phyloP scores from a whole-genome alignment of 2,888 invertebrate genomes.

The Embidobia sp. region DNA sequence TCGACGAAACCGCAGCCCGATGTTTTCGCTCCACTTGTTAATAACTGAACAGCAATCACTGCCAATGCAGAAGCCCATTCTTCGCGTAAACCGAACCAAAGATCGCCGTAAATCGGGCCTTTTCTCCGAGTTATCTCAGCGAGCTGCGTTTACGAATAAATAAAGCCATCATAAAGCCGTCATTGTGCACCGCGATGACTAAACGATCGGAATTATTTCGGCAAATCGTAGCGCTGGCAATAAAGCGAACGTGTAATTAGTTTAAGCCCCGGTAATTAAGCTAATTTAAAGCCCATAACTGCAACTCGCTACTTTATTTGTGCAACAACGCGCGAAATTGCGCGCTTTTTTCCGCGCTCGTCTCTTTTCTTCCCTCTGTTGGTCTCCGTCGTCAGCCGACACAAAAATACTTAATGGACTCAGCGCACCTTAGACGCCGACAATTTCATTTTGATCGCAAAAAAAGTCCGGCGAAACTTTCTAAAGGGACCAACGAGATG shows the following conservation, averaged over 20 bases:
- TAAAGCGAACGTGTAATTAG: constrained; percentile 63
- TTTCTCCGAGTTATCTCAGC: too few relatives aligned
- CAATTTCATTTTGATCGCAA: constrained; percentile 39
- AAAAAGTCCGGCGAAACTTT: constrained; percentile 24
- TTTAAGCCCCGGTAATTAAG: constrained; percentile 62
- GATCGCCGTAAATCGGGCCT: constrained; percentile 24
- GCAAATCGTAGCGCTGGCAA: constrained; percentile 8
- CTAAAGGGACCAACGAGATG: too few relatives aligned
- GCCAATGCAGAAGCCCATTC: constrained; percentile 25
- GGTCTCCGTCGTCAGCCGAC: too few relatives aligned
- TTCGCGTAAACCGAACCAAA: constrained; percentile 4
- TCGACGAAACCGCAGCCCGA: constrained; percentile 26
- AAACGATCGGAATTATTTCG: constrained; percentile 58
- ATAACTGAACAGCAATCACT: constrained; percentile 56
- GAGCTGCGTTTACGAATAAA: constrained; percentile 13
- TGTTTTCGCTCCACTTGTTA: constrained; percentile 44
- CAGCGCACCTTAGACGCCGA: constrained; percentile 21
- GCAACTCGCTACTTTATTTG: constrained; percentile 54
- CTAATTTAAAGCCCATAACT: constrained; percentile 62
- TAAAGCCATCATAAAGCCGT: constrained; percentile 33
- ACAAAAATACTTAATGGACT: constrained; percentile 64
- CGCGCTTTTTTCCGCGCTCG: constrained; percentile 44
- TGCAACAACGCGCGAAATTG: constrained; percentile 53
- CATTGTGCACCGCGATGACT: constrained; percentile 32
- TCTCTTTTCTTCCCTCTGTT: too few relatives aligned